Evolutionary conservation across 2,113 vertebrate genomes (phyloP).

Genomic region (Ammodytes marinus): DNA sequence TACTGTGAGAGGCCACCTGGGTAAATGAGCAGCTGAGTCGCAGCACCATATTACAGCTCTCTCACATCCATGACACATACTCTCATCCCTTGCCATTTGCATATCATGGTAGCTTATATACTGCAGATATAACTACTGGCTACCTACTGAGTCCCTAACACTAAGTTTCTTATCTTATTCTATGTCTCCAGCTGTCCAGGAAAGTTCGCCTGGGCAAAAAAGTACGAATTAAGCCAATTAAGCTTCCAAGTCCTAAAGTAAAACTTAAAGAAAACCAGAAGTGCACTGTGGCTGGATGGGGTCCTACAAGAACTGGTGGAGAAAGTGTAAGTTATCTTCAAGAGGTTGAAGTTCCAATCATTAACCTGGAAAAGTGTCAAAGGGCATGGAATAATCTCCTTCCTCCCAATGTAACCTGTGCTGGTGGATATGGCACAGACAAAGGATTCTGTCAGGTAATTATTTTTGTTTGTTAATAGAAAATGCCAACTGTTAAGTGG

Average conservation of each 20-base stretch:
- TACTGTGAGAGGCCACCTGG: too few species aligned
- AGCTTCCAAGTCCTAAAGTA: constrained; percentile 21
- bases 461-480: neutral
- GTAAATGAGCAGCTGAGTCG: too few species aligned
- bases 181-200: constrained; percentile 33
- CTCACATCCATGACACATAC: too few species aligned
- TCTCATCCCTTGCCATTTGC: too few species aligned
- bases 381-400: neutral
- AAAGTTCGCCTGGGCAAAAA: constrained; percentile 29
- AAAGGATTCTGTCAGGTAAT: constrained; percentile 78
- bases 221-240: constrained; percentile 24
- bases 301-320: neutral
- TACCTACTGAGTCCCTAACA: neutral
- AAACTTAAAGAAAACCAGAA: constrained; percentile 3
- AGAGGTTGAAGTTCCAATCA: too few species aligned
- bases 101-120: neutral
- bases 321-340: constrained; percentile 37
- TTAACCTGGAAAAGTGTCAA: constrained; percentile 36
- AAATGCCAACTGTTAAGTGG: neutral
- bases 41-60: too few species aligned
- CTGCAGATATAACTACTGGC: too few species aligned
- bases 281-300: constrained; percentile 82
- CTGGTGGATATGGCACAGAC: constrained; percentile 50
- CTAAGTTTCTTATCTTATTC: neutral
- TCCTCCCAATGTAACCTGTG: constrained; percentile 66